A percentile compares a stretch with the other conserved stretches of the same genome.
Evolutionary conservation across 2,113 vertebrate genomes (phyloP).

Genomic region (Dryoscopus gambensis): DNA sequence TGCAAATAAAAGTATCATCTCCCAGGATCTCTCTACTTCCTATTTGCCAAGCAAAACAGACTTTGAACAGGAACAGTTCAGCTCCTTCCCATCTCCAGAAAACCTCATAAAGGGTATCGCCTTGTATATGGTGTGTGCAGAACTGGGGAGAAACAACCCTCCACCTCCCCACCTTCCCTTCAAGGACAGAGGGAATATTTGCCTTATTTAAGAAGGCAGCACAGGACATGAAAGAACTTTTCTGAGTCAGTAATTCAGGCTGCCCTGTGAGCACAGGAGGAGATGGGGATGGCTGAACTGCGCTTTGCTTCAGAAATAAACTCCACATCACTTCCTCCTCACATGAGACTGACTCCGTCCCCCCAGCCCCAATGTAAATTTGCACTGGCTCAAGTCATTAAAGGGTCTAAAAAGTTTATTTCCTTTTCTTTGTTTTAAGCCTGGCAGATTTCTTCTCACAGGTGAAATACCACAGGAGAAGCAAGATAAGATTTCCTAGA

Average conservation of each 20-base stretch:
- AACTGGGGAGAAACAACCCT: not conserved
- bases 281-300: not conserved
- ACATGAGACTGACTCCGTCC: not conserved
- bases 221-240: not conserved
- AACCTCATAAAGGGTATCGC: not conserved
- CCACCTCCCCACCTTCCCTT: not conserved
- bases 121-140: accelerated
- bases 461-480: not conserved
- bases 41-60: constrained; percentile 5
- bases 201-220: not conserved
- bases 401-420: not conserved
- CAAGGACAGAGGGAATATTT: not conserved
- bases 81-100: not conserved
- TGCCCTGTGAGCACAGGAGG: not conserved
- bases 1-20: constrained; percentile 18
- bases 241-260: not conserved
- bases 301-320: not conserved
- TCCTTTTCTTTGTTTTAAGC: not conserved
- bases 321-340: not conserved
- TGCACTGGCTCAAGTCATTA: not conserved
- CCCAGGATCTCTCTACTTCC: not conserved
- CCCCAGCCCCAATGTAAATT: not conserved
- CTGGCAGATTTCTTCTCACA: not conserved
- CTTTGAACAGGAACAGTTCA: not conserved
- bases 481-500: not conserved